phyloP scores from a whole-genome alignment of 2,797 vertebrate species.

The Alouatta caraya region DNA sequence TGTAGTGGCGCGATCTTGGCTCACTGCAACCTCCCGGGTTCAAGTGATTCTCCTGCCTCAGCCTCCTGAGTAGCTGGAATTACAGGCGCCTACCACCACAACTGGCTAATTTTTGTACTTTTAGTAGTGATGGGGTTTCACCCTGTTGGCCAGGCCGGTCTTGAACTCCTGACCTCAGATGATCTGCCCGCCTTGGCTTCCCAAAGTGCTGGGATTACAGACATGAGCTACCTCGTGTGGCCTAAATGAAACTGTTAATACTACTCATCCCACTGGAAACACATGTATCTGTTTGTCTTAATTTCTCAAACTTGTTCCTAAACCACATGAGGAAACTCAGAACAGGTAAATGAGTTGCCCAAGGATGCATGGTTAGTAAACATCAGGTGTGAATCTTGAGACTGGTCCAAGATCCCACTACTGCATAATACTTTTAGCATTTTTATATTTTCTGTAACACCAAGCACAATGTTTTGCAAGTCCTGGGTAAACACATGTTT shows the following conservation, averaged over 20 bases:
- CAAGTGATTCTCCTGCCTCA: no score
- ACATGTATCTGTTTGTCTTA: neutral
- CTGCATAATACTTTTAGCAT: neutral
- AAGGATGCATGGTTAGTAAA: neutral
- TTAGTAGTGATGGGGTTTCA: no score
- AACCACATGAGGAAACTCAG: neutral
- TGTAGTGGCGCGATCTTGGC: no score
- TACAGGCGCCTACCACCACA: no score
- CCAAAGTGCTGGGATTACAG: neutral
- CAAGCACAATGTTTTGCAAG: neutral
- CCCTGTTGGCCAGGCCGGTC: no score
- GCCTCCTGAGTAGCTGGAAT: no score
- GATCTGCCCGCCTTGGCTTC: neutral
- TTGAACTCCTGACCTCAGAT: no score
- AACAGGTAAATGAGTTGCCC: neutral
- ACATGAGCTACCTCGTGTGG: neutral
- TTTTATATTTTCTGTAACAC: neutral
- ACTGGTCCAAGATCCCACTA: neutral
- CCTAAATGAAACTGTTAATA: neutral
- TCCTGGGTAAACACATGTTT: neutral
- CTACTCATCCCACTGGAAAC: neutral
- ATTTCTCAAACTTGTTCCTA: neutral
- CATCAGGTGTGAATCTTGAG: neutral
- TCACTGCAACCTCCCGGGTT: no score
- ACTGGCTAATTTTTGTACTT: no score